phyloP scores from a whole-genome alignment of 2,113 vertebrate genomes.

The Gymnogyps californianus region DNA sequence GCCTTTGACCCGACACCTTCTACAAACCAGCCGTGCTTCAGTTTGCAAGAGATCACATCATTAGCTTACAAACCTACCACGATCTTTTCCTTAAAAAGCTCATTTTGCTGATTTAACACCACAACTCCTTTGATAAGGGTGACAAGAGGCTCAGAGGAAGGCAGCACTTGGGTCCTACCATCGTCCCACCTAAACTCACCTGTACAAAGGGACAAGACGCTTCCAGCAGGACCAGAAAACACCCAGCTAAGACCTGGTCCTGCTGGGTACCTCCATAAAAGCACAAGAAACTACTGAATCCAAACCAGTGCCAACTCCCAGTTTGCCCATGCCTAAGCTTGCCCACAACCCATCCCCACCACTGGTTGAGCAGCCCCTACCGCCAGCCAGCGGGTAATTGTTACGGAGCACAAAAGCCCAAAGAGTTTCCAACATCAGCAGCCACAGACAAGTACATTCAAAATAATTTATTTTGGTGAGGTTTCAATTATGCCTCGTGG shows the following conservation, averaged over 20 bases:
- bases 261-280: neutral
- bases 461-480: constrained; percentile 29
- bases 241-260: neutral
- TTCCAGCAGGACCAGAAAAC: neutral
- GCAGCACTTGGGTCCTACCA: neutral
- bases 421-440: constrained; percentile 4
- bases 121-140: neutral
- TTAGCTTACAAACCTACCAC: accelerated
- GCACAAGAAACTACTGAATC: neutral
- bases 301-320: neutral
- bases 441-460: neutral
- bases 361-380: neutral
- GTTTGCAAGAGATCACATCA: neutral
- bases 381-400: neutral
- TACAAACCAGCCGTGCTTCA: neutral
- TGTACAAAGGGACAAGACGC: accelerated
- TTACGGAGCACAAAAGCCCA: neutral
- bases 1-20: neutral
- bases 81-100: neutral
- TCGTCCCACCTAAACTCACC: neutral
- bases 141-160: neutral
- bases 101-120: neutral
- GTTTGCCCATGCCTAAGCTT: neutral
- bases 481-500: constrained; percentile 26
- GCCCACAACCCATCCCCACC: neutral